Conservation (phyloP, 2,113 vertebrate genomes). For the Sinosuthora webbiana region DNA sequence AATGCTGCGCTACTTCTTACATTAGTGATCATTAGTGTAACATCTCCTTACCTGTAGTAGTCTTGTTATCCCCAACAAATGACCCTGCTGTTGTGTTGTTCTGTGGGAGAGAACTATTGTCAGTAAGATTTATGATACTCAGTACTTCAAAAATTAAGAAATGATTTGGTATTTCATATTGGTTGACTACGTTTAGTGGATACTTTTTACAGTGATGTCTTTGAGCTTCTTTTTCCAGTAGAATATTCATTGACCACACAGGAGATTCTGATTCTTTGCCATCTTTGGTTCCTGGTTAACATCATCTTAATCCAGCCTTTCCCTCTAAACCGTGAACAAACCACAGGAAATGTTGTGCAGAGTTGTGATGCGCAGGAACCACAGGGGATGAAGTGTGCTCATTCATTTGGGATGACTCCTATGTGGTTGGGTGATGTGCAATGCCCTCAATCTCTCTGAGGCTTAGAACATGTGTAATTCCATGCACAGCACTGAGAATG, state of each 20-base stretch:
- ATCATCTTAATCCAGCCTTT: not conserved
- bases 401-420: not conserved
- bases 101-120: not conserved
- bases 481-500: not conserved
- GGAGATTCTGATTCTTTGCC: not conserved
- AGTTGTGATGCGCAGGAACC: not conserved
- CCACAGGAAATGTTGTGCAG: not conserved
- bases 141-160: not conserved
- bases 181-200: not conserved
- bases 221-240: not conserved
- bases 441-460: not conserved
- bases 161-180: not conserved
- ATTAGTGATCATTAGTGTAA: not conserved
- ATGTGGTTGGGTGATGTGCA: accelerated
- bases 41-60: not conserved
- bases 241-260: not conserved
- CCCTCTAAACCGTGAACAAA: not conserved
- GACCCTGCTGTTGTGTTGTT: not conserved
- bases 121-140: not conserved
- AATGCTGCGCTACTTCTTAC: not conserved
- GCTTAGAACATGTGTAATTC: not conserved
- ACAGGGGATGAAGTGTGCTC: not conserved
- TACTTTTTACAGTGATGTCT: not conserved
- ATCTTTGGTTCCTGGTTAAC: not conserved
- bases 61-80: not conserved